phyloP scores from a whole-genome alignment of 2,888 invertebrate species.

The Drosophila mulleri region DNA sequence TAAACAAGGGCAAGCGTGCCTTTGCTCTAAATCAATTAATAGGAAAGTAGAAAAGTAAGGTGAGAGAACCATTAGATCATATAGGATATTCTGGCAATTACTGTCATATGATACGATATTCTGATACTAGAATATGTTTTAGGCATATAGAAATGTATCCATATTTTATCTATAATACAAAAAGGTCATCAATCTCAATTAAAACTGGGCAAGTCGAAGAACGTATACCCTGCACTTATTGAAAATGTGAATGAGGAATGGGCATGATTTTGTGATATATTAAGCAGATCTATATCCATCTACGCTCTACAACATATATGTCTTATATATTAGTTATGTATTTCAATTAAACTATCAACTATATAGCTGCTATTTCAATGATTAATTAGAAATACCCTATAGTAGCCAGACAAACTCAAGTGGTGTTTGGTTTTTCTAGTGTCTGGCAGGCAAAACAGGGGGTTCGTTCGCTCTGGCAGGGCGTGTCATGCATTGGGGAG shows the following conservation, averaged over 20 bases:
- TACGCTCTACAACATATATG: background rate
- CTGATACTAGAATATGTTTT: no score
- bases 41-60: background rate
- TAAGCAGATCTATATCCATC: background rate
- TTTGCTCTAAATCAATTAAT: background rate
- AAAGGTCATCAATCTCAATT: background rate
- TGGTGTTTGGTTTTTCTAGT: constrained; percentile 1
- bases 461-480: constrained; percentile 19
- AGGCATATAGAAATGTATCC: background rate
- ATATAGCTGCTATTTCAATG: background rate
- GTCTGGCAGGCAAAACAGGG: background rate
- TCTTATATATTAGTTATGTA: background rate
- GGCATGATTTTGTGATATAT: background rate
- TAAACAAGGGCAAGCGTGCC: no score
- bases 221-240: background rate
- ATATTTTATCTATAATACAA: background rate
- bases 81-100: no score
- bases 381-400: background rate
- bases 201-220: background rate
- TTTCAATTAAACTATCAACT: background rate
- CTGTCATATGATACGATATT: no score
- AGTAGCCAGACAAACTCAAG: constrained; percentile 1
- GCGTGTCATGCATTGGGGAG: constrained; percentile 55
- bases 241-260: background rate
- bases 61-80: background rate